A percentile compares a stretch with the other conserved stretches of the same genome.
phyloP scores from a whole-genome alignment of 2,797 vertebrate species.

The Siniperca obscura region DNA sequence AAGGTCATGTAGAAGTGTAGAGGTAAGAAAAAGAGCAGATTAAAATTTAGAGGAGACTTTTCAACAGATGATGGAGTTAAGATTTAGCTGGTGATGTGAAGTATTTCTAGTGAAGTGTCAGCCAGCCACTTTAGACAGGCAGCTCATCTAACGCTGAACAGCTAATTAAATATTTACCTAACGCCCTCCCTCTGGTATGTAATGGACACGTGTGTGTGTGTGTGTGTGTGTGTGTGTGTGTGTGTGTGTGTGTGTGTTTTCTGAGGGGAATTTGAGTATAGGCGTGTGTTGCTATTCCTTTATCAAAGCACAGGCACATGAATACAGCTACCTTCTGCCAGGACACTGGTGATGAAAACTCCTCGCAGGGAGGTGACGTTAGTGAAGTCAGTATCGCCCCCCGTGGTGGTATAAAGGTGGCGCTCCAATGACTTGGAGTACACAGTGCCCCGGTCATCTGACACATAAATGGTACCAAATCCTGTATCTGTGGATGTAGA shows the following conservation, averaged over 20 bases:
- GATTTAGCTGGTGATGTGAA: slow-evolving; percentile 32
- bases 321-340: slow-evolving; percentile 87
- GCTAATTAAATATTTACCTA: slow-evolving; percentile 78
- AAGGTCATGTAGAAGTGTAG: background rate
- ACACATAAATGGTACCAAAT: slow-evolving; percentile 94
- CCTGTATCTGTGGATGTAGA: slow-evolving; percentile 86
- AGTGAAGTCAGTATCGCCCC: slow-evolving; percentile 95
- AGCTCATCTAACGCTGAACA: slow-evolving; percentile 59
- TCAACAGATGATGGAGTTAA: background rate
- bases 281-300: slow-evolving; percentile 33
- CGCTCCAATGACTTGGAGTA: slow-evolving; percentile 95
- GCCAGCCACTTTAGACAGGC: slow-evolving; percentile 41
- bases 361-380: slow-evolving; percentile 95
- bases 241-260: slow-evolving; percentile 45
- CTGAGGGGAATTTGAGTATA: slow-evolving; percentile 45
- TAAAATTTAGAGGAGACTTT: background rate
- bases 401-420: slow-evolving; percentile 92
- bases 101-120: slow-evolving; percentile 50
- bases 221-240: slow-evolving; percentile 42
- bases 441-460: slow-evolving; percentile 92
- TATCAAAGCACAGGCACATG: slow-evolving; percentile 21
- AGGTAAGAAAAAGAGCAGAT: background rate
- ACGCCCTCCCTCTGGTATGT: slow-evolving; percentile 51
- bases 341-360: slow-evolving; percentile 92
- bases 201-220: slow-evolving; percentile 56